Conservation (phyloP, 1,140 invertebrate species). For the Geopemphigus sp. region DNA sequence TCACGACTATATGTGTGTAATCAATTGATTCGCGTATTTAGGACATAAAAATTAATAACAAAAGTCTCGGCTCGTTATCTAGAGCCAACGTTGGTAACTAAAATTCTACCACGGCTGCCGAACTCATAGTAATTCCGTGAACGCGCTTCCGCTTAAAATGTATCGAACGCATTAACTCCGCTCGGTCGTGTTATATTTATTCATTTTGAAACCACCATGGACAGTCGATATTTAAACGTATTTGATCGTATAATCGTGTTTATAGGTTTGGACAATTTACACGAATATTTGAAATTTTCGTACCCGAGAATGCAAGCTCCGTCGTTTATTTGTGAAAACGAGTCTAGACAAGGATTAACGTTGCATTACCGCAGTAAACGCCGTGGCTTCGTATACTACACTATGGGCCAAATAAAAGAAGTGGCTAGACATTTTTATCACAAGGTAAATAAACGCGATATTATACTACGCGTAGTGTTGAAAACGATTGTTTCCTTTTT, state of each 20-base stretch:
- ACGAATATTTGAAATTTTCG: constrained; percentile 95
- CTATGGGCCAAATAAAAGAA: constrained; percentile 93
- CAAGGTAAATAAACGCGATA: constrained; percentile 51
- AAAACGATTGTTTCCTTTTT: too few relatives aligned
- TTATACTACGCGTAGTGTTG: too few relatives aligned
- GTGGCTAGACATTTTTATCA: constrained; percentile 56
- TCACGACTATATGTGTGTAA: background rate
- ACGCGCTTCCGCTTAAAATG: too few relatives aligned
- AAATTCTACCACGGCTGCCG: too few relatives aligned
- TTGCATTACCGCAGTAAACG: constrained; percentile 91
- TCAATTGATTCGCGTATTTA: background rate
- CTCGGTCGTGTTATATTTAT: too few relatives aligned
- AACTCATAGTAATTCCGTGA: too few relatives aligned
- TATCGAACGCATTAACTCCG: too few relatives aligned
- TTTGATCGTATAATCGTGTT: background rate
- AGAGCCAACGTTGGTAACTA: background rate
- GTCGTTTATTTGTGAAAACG: constrained; percentile 94
- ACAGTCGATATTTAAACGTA: too few relatives aligned
- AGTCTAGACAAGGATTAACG: constrained; percentile 84
- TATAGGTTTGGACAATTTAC: constrained; percentile 81
- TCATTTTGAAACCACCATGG: too few relatives aligned
- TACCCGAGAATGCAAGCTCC: constrained; percentile 91
- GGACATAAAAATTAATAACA: background rate
- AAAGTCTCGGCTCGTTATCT: background rate
- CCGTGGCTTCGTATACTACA: constrained; percentile 91